Evolutionary conservation across 2,113 vertebrate species (phyloP), one percentile per base, ranked within the genome.

Genomic region (Apteryx mantelli): DNA sequence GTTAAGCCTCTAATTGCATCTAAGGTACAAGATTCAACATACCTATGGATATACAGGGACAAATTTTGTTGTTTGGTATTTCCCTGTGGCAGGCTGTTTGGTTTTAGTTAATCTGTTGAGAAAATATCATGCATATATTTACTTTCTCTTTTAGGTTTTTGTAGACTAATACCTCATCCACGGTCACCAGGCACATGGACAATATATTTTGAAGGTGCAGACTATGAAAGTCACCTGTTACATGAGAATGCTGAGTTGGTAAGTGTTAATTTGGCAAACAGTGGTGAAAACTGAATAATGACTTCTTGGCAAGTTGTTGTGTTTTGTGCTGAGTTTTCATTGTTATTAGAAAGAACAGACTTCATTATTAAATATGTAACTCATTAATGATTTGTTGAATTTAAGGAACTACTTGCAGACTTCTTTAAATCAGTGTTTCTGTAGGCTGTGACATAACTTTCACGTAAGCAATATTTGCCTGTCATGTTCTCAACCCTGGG

Each of bases 131-230:
- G 6, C n/a, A 9, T 36, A 7, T 36, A 20, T 2, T 46, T 56
- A 48, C 52, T 66, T 17, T 93, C 17, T 70, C 53, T 21, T 91
- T 1, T 69, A 99, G 99, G 99, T 10, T 99, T 99, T 82, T 99
- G 99, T 96, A 98, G 99, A 48, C 92, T 99, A 65, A 97, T 86
- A 2, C 99, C 99, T 76, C 99, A 99, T 76, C 93, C 99, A 13
- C 99, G 99, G 7, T 99, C 99, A 3, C 99, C 99, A 5, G 99
- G 99, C 11, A 99, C 99, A 0, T 99, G 99, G 99, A 99, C 99
- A 2, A 98, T 99, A 94, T 99, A 99, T 94, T 99, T 99, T 30
- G 99, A 99, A 97, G 99, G 99, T 81, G 98, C 99, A 13, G 99
- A 99, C 95, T 99, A 99, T 16, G 99, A 99, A 93, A 99, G 98